phyloP scores from a whole-genome alignment of 2,888 invertebrate genomes.

The Drosophila neutralis region DNA sequence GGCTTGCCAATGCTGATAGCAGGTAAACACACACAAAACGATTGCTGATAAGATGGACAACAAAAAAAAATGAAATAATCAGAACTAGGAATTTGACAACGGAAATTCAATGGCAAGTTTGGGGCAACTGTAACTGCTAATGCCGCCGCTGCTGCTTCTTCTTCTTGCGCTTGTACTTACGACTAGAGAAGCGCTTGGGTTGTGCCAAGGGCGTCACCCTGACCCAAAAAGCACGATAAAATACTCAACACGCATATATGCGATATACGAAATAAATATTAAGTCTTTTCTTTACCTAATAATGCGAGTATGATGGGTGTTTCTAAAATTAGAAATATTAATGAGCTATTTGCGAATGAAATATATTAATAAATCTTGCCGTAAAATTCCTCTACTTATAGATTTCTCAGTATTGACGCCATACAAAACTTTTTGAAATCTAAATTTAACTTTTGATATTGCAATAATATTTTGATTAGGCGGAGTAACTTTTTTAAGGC shows the following conservation, averaged over 20 bases:
- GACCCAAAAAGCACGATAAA: slow-evolving; percentile 34
- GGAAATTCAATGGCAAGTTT: slow-evolving; percentile 75
- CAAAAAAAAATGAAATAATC: slow-evolving; percentile 1
- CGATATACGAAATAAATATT: slow-evolving; percentile 17
- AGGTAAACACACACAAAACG: slow-evolving; percentile 10
- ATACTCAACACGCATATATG: slow-evolving; percentile 1
- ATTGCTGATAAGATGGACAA: slow-evolving; percentile 39
- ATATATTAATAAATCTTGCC: background rate
- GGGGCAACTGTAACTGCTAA: slow-evolving; percentile 18
- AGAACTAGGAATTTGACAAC: slow-evolving; percentile 28
- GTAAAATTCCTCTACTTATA: background rate
- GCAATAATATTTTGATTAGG: background rate
- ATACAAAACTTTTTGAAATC: background rate
- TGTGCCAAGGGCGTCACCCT: slow-evolving; percentile 34
- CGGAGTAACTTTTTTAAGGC: background rate
- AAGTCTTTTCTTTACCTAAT: slow-evolving; percentile 4
- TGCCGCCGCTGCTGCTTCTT: background rate
- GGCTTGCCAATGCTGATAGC: slow-evolving; percentile 57
- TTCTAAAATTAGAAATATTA: background rate
- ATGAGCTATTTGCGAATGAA: background rate
- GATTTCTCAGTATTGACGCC: background rate
- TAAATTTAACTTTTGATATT: background rate
- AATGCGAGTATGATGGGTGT: background rate
- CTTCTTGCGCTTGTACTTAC: slow-evolving; percentile 19
- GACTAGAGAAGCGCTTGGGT: slow-evolving; percentile 13